phyloP scores from a whole-genome alignment of 2,797 vertebrate genomes.

The Melanotaenia parkinsoni region DNA sequence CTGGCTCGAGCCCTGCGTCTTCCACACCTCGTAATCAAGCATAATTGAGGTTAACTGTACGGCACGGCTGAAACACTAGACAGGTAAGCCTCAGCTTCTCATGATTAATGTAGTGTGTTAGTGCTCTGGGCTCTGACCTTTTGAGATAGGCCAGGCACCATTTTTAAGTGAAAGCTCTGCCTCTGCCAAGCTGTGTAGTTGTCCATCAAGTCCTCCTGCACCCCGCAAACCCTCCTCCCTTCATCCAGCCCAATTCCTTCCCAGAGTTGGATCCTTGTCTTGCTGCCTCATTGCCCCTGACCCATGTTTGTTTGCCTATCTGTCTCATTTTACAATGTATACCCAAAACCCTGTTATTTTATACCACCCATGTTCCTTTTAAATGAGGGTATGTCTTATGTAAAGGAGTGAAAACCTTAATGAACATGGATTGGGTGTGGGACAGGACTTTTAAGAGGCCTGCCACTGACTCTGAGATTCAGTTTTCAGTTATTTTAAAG shows the following conservation, averaged over 20 bases:
- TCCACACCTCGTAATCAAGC: constrained; percentile 86
- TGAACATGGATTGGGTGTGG: constrained; percentile 7
- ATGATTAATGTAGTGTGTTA: constrained; percentile 85
- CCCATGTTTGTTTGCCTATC: constrained; percentile 78
- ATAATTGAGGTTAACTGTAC: constrained; percentile 86
- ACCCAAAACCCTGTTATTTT: constrained; percentile 46
- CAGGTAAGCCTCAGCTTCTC: constrained; percentile 81
- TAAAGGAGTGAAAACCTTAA: constrained; percentile 15
- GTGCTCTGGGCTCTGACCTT: constrained; percentile 83
- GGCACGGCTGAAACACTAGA: constrained; percentile 80
- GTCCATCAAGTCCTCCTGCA: constrained; percentile 79
- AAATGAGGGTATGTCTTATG: constrained; percentile 17
- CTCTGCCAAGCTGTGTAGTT: constrained; percentile 78
- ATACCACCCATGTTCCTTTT: constrained; percentile 28
- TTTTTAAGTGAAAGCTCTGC: constrained; percentile 86
- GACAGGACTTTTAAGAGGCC: not conserved
- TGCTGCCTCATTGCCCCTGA: constrained; percentile 72
- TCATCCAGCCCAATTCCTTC: constrained; percentile 37
- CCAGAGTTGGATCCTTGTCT: constrained; percentile 74
- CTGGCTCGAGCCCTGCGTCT: constrained; percentile 52
- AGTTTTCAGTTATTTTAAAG: not conserved
- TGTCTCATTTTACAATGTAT: constrained; percentile 75
- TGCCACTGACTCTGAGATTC: not conserved
- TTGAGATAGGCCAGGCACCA: constrained; percentile 87
- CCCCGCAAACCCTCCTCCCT: constrained; percentile 35